These are phyloP conservation scores for Lepidostoma basale DNA, from an alignment of 1,140 invertebrate genomes.

Conservation along the genomic window DNA sequence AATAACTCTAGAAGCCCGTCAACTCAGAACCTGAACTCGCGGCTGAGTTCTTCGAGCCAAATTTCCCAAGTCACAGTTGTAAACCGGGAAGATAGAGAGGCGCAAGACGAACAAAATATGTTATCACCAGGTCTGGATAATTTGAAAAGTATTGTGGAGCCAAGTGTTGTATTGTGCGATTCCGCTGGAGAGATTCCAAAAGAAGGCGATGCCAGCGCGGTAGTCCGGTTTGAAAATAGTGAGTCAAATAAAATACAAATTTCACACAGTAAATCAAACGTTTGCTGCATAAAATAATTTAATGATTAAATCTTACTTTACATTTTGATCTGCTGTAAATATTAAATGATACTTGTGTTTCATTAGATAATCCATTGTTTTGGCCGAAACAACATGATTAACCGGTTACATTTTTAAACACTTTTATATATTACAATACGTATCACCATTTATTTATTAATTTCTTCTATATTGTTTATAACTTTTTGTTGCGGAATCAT, in stretches of 20 bases:
- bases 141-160: neutral
- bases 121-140: neutral
- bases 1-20: neutral
- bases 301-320: neutral
- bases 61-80: slow-evolving; percentile 8
- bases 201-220: slow-evolving; percentile 28
- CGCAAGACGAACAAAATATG: neutral
- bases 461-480: too few relatives aligned
- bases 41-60: neutral
- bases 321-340: too few relatives aligned
- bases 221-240: slow-evolving; percentile 42
- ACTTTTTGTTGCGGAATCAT: too few relatives aligned
- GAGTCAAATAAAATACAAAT: slow-evolving; percentile 1
- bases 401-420: too few relatives aligned
- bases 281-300: neutral
- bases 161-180: neutral
- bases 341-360: too few relatives aligned
- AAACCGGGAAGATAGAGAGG: neutral
- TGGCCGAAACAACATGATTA: too few relatives aligned
- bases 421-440: too few relatives aligned
- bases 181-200: neutral
- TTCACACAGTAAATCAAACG: neutral
- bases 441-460: too few relatives aligned
- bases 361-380: too few relatives aligned
- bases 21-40: neutral